Percentiles rank a stretch among this genome's conserved stretches.
phyloP scores from a whole-genome alignment of 1,140 invertebrate genomes.

The Lycorma delicatula region DNA sequence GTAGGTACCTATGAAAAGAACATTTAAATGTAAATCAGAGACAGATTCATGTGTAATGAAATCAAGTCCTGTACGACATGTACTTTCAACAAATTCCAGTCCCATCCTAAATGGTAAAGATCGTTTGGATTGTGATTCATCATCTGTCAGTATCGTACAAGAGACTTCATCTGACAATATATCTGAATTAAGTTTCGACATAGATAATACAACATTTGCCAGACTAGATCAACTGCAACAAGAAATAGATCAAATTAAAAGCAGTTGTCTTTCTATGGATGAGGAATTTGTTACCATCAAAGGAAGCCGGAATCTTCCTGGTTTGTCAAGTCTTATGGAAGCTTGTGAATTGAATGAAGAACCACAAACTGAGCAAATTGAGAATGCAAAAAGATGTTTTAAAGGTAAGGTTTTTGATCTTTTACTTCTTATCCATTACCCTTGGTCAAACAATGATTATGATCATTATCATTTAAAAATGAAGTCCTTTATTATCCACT shows the following conservation, averaged over 20 bases:
- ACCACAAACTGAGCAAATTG: conserved; percentile 7
- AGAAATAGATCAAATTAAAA: conserved; percentile 32
- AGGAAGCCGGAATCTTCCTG: conserved; percentile 29
- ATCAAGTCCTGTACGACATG: too few species aligned
- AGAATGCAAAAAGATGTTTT: conserved; percentile 27
- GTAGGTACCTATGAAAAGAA: too few species aligned
- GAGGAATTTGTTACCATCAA: conserved; percentile 32
- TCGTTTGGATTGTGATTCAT: too few species aligned
- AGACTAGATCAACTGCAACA: conserved; percentile 29
- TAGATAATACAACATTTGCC: conserved; percentile 15
- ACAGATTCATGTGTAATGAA: too few species aligned
- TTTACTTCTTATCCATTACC: background rate
- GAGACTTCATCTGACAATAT: conserved; percentile 31
- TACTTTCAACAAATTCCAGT: too few species aligned
- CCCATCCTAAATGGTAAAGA: too few species aligned
- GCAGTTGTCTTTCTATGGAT: conserved; percentile 32
- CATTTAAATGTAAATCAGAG: too few species aligned
- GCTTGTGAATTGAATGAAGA: background rate
- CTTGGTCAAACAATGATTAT: background rate
- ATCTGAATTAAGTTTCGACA: conserved; percentile 32
- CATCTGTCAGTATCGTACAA: too few species aligned
- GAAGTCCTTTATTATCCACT: background rate
- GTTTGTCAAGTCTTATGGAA: conserved; percentile 26
- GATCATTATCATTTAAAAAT: background rate
- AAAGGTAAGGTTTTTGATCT: conserved; percentile 11